phyloP scores from a whole-genome alignment of 2,888 invertebrate genomes.

The Tetragonula carbonaria region DNA sequence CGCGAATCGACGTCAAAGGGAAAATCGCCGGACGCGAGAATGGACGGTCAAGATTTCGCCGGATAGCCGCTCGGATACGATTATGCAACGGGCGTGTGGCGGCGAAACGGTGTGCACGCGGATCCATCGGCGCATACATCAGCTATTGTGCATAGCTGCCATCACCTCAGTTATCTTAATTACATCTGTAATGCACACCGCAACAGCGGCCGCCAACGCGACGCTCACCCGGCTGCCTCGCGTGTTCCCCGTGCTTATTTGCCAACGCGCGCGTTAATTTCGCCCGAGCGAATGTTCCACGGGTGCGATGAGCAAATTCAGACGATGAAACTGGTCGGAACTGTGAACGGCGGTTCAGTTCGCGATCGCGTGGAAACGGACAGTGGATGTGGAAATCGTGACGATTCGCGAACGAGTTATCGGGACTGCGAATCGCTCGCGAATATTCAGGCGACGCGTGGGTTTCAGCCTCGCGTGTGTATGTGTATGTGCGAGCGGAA shows the following conservation, averaged over 20 bases:
- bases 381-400: not conserved
- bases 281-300: not conserved
- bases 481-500: not conserved
- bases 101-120: constrained; percentile 58
- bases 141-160: constrained; percentile 82
- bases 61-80: constrained; percentile 71
- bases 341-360: no score
- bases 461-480: not conserved
- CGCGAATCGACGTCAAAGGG: constrained; percentile 55
- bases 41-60: constrained; percentile 71
- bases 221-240: constrained; percentile 36
- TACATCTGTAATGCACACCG: constrained; percentile 83
- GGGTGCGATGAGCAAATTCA: not conserved
- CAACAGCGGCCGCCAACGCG: constrained; percentile 71
- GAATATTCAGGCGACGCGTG: not conserved
- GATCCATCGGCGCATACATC: constrained; percentile 78
- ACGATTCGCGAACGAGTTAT: not conserved
- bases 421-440: constrained; percentile 11
- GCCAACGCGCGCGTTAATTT: constrained; percentile 51
- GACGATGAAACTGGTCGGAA: not conserved
- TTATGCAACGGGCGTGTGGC: constrained; percentile 68
- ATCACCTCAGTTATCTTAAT: constrained; percentile 83
- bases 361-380: not conserved
- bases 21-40: constrained; percentile 40
- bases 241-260: constrained; percentile 64